These are phyloP conservation scores for Osmerus eperlanus DNA, from an alignment of 2,113 vertebrate species.

Conservation along the genomic window DNA sequence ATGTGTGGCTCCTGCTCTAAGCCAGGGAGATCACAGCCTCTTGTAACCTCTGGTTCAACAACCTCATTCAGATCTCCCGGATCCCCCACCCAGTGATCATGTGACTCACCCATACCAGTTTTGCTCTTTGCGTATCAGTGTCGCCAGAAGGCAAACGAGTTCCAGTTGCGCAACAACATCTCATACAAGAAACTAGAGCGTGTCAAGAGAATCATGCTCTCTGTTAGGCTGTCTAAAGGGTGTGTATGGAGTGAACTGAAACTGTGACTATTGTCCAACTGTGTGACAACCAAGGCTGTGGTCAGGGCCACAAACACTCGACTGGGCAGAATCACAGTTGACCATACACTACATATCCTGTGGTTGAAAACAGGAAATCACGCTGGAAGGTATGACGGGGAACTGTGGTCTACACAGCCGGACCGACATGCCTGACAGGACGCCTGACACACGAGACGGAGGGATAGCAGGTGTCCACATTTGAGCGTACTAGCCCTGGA, in stretches of 20 bases:
- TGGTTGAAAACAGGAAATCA: no score
- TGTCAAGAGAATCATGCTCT: neutral
- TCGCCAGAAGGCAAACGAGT: slow-evolving; percentile 49
- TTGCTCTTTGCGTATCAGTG: slow-evolving; percentile 59
- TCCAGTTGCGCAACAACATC: slow-evolving; percentile 44
- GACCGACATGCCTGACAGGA: no score
- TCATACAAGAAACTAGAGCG: neutral
- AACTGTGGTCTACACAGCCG: no score
- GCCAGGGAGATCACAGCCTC: slow-evolving; percentile 26
- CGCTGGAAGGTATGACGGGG: no score
- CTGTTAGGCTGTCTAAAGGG: neutral
- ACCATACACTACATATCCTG: neutral
- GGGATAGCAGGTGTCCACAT: no score
- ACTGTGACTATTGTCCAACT: neutral
- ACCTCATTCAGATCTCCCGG: slow-evolving; percentile 48
- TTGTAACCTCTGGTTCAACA: slow-evolving; percentile 40
- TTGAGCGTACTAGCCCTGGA: no score
- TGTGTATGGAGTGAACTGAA: slow-evolving; percentile 8
- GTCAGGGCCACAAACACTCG: neutral
- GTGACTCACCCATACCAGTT: slow-evolving; percentile 52
- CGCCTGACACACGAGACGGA: no score
- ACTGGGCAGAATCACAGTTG: neutral
- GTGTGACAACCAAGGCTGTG: neutral
- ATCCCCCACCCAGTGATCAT: slow-evolving; percentile 47
- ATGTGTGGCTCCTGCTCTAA: neutral